Percentiles rank a stretch among this genome's conserved stretches.
These are phyloP conservation scores for Mythimna albipuncta DNA, from an alignment of 2,888 invertebrate genomes.

Conservation along the genomic window DNA sequence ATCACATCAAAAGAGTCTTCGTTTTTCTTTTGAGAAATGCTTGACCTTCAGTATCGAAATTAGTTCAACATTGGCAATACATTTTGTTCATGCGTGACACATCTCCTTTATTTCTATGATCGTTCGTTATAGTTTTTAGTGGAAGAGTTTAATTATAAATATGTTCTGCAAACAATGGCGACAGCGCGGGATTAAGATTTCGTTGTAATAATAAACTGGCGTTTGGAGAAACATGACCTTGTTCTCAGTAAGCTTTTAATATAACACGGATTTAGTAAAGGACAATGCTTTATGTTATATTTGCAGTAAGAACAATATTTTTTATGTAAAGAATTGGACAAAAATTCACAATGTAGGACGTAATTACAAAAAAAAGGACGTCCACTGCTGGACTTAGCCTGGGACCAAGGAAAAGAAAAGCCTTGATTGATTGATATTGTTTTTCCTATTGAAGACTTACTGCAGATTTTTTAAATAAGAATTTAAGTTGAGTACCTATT, in stretches of 20 bases:
- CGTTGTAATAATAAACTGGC: conserved; percentile 52
- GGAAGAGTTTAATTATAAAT: conserved; percentile 56
- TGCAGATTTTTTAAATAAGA: too few species aligned
- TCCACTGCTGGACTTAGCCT: too few species aligned
- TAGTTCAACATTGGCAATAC: not conserved
- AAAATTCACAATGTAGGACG: not conserved
- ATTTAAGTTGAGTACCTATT: too few species aligned
- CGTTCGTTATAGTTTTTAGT: conserved; percentile 21
- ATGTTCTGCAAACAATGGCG: conserved; percentile 58
- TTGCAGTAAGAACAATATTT: not conserved
- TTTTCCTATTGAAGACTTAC: too few species aligned
- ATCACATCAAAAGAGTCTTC: too few species aligned
- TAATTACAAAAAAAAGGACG: too few species aligned
- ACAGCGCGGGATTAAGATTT: conserved; percentile 49
- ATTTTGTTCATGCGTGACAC: not conserved
- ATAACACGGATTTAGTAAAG: conserved; percentile 22
- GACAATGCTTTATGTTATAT: conserved; percentile 10
- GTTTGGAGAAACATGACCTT: conserved; percentile 49
- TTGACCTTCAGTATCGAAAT: too few species aligned
- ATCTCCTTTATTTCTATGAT: conserved; percentile 28
- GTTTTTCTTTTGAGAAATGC: too few species aligned
- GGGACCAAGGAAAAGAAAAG: too few species aligned
- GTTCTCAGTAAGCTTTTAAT: conserved; percentile 45
- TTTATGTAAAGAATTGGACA: not conserved
- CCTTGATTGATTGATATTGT: too few species aligned